Evolutionary conservation across 2,888 invertebrate genomes (phyloP), one percentile per base, ranked within the genome.

Genomic region (Scaptodrosophila latifasciaeformis): DNA sequence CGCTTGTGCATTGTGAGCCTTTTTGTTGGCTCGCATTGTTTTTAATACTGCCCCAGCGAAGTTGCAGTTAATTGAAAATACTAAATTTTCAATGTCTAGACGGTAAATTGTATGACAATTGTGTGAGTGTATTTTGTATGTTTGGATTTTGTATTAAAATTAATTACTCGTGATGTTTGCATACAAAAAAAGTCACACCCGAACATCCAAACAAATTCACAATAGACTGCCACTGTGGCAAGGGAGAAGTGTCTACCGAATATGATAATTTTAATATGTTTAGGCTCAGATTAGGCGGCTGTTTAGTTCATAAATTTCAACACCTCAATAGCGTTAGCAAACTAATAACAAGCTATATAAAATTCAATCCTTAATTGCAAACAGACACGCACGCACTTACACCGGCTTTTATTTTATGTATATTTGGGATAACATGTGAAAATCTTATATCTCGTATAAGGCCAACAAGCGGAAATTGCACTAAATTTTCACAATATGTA

Each of bases 21-120:
- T 79, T 72, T 68, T 72, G 15, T 15, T 15, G 18, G 63, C 74
- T 66, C 68, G 72, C 68, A 75, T 70, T 74, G 77, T 67, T 60
- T n/a, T 13, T 34, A 12, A 18, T 2, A 9, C 34, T 19, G 45
- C 21, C 49, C 49, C 50, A 56, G 63, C 54, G 52, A 58, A 64
- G 72, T 71, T 74, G 75, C 80, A 82, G 82, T 82, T 84, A 83
- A 84, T 83, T 84, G 83, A 83, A 83, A 83, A 83, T 83, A 83
- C 83, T 82, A 83, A 83, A 83, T 84, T 83, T 83, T 66, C 75
- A 81, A 81, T 72, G 83, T 83, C 84, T 83, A 83, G 83, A 83
- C 83, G 83, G 84, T 76, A 83, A 84, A 83, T 83, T 83, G 84
- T 84, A 82, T 83, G 83, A 83, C 83, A 83, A 83, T 83, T 83